Evolutionary conservation across 2,888 invertebrate species (phyloP), one percentile per base, ranked within the genome.

Genomic region (Liopterus haemorrhoidalis): DNA sequence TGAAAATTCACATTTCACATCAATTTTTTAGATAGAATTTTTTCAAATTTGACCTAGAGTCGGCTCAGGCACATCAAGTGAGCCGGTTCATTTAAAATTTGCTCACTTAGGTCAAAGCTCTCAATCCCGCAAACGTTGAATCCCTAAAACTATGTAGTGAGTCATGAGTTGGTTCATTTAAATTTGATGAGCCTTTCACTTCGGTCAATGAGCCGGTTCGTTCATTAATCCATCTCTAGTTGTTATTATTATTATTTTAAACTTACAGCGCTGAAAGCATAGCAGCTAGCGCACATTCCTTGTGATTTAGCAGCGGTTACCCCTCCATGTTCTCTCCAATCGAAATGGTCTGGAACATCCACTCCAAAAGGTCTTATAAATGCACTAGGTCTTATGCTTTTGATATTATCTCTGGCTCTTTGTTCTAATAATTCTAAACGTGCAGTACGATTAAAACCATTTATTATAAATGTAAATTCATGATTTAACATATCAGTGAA

Each of bases 141-240:
- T n/a, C n/a, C n/a, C n/a, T n/a, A n/a, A n/a, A n/a, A n/a, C n/a
- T n/a, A n/a, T n/a, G n/a, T n/a, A n/a, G n/a, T n/a, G n/a, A n/a
- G n/a, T n/a, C n/a, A n/a, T n/a, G n/a, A n/a, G n/a, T n/a, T n/a
- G n/a, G n/a, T n/a, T n/a, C n/a, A n/a, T n/a, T n/a, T n/a, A n/a
- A n/a, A n/a, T n/a, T n/a, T n/a, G n/a, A n/a, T n/a, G n/a, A n/a
- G n/a, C n/a, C n/a, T n/a, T n/a, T n/a, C n/a, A n/a, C n/a, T n/a
- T n/a, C n/a, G n/a, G n/a, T n/a, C n/a, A 85, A 83, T 70, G 85
- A 11, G 82, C 86, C 49, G n/a, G n/a, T n/a, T n/a, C n/a, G n/a
- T n/a, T n/a, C n/a, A n/a, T n/a, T n/a, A n/a, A n/a, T n/a, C n/a
- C 86, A 86, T 69, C 86, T 86, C 71, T 84, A 84, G 48, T 85